Evolutionary conservation across 1,140 invertebrate species (phyloP), one percentile per base, ranked within the genome.

Genomic region (Tribolium castaneum): DNA sequence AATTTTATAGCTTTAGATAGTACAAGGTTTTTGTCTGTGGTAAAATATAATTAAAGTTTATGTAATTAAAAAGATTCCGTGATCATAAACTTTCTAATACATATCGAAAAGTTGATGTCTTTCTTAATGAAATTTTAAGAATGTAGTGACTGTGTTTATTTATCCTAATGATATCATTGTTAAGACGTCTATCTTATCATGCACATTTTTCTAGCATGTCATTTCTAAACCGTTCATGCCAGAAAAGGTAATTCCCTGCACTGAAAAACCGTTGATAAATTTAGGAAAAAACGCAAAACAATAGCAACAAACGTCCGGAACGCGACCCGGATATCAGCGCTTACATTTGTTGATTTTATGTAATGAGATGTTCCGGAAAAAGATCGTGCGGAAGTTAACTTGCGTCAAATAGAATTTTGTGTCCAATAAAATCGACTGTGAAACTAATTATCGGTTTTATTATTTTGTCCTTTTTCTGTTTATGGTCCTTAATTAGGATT

Each of bases 351-450:
- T 9, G 22, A 62, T 62, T 62, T 54, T 62, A 62, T 62, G 54
- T 59, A 59, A 59, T 59, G 30, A 25, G 54, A 59, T 59, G 59
- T 66, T 25, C 59, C 59, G 59, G 59, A 66, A 66, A 66, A 66
- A 66, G 22, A 39, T 13, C 25, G 39, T 13, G 30, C 59, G 59
- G 59, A 66, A 66, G 59, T 66, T 12, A 25, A 39, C 30, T 22
- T 62, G 34, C 59, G 59, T 66, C 59, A 66, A 66, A 45, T 25
- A 6, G 14, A 3, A 62, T 62, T 62, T 19, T 19, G 16, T 19
- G 16, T 19, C 34, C 14, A 16, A 9, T 56, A 12, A 62, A 62
- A 25, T 30, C 22, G 56, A 62, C 56, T 25, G 22, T 62, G 56
- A 25, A 62, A 62, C 30, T 62, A 30, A 62, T 62, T 62, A 14